These are phyloP conservation scores for Subanguina moxae DNA, from an alignment of 1,140 invertebrate species.

Conservation along the genomic window DNA sequence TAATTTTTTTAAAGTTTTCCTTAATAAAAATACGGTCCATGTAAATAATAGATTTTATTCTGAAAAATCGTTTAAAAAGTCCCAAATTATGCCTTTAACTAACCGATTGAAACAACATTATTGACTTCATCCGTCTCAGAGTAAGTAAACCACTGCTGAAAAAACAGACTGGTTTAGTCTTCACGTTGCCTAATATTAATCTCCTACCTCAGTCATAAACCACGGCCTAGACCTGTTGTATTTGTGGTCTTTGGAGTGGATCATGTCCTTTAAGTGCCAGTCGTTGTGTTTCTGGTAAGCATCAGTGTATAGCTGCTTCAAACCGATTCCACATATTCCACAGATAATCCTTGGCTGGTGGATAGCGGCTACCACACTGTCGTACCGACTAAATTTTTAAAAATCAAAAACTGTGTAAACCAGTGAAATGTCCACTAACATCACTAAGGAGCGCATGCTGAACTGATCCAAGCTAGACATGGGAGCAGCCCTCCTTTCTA, in stretches of 20 bases:
- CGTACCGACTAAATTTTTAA: conserved; percentile 46
- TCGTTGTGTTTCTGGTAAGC: conserved; percentile 50
- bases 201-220: conserved; percentile 31
- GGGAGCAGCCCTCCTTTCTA: conserved; percentile 36
- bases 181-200: background rate
- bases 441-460: conserved; percentile 41
- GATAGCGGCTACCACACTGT: conserved; percentile 45
- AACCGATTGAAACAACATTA: conserved; percentile 1
- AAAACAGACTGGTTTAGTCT: conserved; percentile 10
- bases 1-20: background rate
- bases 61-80: background rate
- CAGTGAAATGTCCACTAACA: conserved; percentile 29
- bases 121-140: conserved; percentile 44
- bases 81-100: background rate
- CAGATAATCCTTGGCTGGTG: conserved; percentile 33
- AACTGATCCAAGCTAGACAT: conserved; percentile 35
- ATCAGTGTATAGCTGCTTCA: conserved; percentile 37
- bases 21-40: background rate
- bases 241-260: background rate
- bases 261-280: conserved; percentile 42
- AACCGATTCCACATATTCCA: conserved; percentile 45
- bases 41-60: background rate
- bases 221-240: conserved; percentile 22
- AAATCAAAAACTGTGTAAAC: background rate
- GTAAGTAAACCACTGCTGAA: conserved; percentile 42